Evolutionary conservation across 2,888 invertebrate species (phyloP), one percentile per base, ranked within the genome.

Genomic region (Phalangium opilio): DNA sequence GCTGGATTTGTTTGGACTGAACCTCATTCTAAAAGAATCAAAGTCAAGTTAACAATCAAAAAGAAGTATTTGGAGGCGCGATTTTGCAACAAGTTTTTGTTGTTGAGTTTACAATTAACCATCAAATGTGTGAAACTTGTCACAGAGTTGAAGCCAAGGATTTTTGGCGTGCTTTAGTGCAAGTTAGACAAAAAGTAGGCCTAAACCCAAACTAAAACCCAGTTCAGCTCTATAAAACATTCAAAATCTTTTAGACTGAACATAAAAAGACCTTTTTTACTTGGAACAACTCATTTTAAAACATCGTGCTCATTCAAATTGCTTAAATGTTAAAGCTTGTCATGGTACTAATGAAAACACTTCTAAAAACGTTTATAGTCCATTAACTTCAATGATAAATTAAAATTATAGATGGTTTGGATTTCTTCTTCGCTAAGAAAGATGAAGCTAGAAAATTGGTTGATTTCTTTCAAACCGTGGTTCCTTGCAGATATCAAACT

Each of bases 1-100:
- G 98, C 98, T 36, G 81, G 83, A 1, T 98, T 98, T 71, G 77
- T 93, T 3, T 98, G 96, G 96, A 99, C 98, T 10, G 98, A 98
- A 64, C 91, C 95, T 34, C 98, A 98, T 72, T 98, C 96, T 1
- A 93, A 89, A 67, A 76, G 98, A 55, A 79, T 99, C 45, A 96
- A 95, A 73, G 83, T 90, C 52, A 87, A 90, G 70, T 68, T 99
- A 47, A 91, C 90, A 1, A 83, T 99, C 11, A 96, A 67, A 91
- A 85, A 41, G 93, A 96, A 73, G 83, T 96, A 1, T 72, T 86
- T 62, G 83, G 85, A 19, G 90, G 87, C 40, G 81, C 91, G 2
- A 76, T 90, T 8, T 70, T 96, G 12, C 86, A 98, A 64, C 96
- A 99, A 70, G 80, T 86, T 3, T 95, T 96, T 64, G 74, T 93